Evolutionary conservation across 2,113 vertebrate species (phyloP).

Genomic region (Oreotragus oreotragus): DNA sequence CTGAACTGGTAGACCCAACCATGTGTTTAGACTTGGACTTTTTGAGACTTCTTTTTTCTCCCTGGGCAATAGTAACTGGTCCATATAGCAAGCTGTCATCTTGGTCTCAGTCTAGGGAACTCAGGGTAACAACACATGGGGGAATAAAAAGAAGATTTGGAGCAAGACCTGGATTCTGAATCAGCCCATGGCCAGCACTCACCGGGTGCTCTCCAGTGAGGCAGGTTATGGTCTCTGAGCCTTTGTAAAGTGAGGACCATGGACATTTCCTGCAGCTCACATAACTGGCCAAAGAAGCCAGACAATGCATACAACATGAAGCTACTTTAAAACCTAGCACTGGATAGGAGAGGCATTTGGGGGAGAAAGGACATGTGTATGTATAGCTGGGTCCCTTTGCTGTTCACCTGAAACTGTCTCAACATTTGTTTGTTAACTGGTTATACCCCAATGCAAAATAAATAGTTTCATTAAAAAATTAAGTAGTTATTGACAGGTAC

Average conservation of each 20-base stretch:
- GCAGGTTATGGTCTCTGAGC: fast-evolving
- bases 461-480: neutral
- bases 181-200: neutral
- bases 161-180: neutral
- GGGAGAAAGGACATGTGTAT: neutral
- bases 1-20: neutral
- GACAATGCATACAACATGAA: neutral
- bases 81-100: fast-evolving
- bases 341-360: neutral
- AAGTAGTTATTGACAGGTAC: neutral
- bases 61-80: neutral
- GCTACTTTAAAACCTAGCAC: neutral
- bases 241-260: neutral
- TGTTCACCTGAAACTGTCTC: neutral
- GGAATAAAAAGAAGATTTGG: neutral
- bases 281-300: fast-evolving
- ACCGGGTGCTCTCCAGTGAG: fast-evolving
- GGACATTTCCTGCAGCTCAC: neutral
- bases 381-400: neutral
- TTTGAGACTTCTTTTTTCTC: neutral
- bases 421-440: neutral
- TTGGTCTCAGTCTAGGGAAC: neutral
- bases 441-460: neutral
- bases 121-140: fast-evolving
- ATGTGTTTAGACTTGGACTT: neutral